Base-by-base conservation (phyloP, 2,888 invertebrate species). In the Euzetes globulus region DNA sequence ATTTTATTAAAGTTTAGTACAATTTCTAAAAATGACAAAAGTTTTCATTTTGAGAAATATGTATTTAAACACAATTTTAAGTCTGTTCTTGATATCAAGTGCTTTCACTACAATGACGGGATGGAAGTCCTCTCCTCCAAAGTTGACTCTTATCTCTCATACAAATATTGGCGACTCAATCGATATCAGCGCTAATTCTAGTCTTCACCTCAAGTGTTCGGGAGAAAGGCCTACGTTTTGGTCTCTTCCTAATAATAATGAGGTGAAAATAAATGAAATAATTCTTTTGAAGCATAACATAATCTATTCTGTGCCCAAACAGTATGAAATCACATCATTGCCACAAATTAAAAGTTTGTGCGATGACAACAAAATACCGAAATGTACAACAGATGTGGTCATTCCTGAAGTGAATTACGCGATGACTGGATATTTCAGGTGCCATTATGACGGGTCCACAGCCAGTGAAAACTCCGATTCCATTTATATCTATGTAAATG, bases 141-240 rank as follows among this genome's bases (percentile, higher is more conserved):
- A 74, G 19, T 37, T 74, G 17, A 41, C 71, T 13, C 37, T 74
- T 3, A 6, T 74, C 45, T 74, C 74, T 7, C 74, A 74, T 71
- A 50, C 29, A 11, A 52, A 33, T 6, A 70, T 9, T 47, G 55
- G 71, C 13, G 74, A 74, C 37, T 71, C 79, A 81, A 79, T 79
- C 79, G 81, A 79, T 80, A 79, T 79, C 80, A 79, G 77, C 80
- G 79, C 80, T 77, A 79, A 79, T 79, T 80, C 81, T 79, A 81
- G 79, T 80, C 76, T 78, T 71, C 80, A 71, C 79, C 77, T 80
- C 77, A 78, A 79, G 78, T 81, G 80, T 78, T 78, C 79, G 74
- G 80, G 80, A 78, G 79, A 79, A 79, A 80, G 80, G 80, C 81
- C 82, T 80, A 81, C 82, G 80, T 80, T 80, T 73, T 73, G 77